Percentiles rank a stretch among this genome's conserved stretches.
phyloP scores from a whole-genome alignment of 2,113 vertebrate species.

The Paramisgurnus dabryanus region DNA sequence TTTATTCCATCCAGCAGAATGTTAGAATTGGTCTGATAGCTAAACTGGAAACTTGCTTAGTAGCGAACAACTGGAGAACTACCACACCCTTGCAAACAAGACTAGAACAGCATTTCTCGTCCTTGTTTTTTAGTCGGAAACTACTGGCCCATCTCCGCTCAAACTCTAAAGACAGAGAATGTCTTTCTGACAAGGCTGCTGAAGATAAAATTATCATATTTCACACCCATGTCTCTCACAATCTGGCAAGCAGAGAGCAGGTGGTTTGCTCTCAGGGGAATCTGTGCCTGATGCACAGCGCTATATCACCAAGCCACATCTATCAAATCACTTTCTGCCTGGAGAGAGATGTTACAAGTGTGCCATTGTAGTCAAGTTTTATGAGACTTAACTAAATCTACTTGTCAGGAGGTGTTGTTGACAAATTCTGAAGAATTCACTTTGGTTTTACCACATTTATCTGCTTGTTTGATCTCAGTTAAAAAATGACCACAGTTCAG shows the following conservation, averaged over 20 bases:
- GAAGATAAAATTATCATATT: constrained; percentile 62
- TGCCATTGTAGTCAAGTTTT: constrained; percentile 53
- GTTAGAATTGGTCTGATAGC: constrained; percentile 10
- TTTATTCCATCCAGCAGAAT: neutral
- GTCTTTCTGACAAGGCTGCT: constrained; percentile 53
- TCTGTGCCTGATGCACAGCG: constrained; percentile 52
- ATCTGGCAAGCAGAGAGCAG: constrained; percentile 60
- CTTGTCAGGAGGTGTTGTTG: constrained; percentile 54
- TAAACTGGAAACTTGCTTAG: constrained; percentile 1
- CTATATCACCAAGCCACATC: constrained; percentile 55
- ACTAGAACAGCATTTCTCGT: constrained; percentile 44
- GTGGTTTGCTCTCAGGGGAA: constrained; percentile 61
- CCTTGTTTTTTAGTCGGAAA: constrained; percentile 45
- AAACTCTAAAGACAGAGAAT: constrained; percentile 51
- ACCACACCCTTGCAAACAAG: constrained; percentile 43
- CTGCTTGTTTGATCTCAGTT: constrained; percentile 37
- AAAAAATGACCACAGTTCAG: neutral
- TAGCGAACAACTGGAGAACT: constrained; percentile 39
- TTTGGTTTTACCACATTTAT: constrained; percentile 38
- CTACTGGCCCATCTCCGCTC: constrained; percentile 53
- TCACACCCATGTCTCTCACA: constrained; percentile 60
- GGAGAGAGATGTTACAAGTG: constrained; percentile 58
- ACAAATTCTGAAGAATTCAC: constrained; percentile 42
- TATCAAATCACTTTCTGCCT: constrained; percentile 52
- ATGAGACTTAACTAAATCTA: constrained; percentile 55